Base-by-base conservation (phyloP, 1,140 invertebrate species). In the Platyscapa corneri region DNA sequence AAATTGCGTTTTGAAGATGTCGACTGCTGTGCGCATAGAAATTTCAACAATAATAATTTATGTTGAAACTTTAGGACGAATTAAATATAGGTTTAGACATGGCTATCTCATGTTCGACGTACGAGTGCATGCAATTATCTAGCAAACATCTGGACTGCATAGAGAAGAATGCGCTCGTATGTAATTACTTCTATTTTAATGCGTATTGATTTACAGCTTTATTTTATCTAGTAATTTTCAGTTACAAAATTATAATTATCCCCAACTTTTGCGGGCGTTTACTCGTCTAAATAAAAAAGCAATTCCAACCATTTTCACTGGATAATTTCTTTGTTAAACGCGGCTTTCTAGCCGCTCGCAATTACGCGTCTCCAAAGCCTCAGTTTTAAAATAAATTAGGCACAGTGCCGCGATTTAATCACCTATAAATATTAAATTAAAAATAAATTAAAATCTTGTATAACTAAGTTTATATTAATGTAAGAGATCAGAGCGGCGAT, bases 201-300 rank as follows among this genome's bases (percentile, higher is more conserved):
- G n/a, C n/a, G 3, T 49, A 56, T 77, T 77, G 46, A 77, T 77
- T 77, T 77, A 77, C n/a, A 42, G 27, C 39, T 74, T 60, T 42
- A 20, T 42, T 42, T 42, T 42, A 18, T 42, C 6, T 3, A 12
- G 23, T 74, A 3, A 42, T 42, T 74, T 74, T 42, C 70, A 8
- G 37, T 42, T 12, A n/a, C 42, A 42, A 5, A 20, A 27, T 16
- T 8, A 74, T 74, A n/a, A 74, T 74, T 42, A n/a, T 12, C 0
- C 39, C 3, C 2, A 53, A 8, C 39, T 23, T 72, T 72, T 1
- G 27, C 0, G 32, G 23, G 16, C 34, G 10, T 34, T 72, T 72
- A 30, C 3, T 72, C 20, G 6, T 18, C 32, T 12, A 39, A 39
- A 27, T 39, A 39, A 72, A 70, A 18, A 34, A 70, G 18, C n/a